Base-by-base conservation (phyloP, 2,888 invertebrate species). In the Leptopterna dolabrata region DNA sequence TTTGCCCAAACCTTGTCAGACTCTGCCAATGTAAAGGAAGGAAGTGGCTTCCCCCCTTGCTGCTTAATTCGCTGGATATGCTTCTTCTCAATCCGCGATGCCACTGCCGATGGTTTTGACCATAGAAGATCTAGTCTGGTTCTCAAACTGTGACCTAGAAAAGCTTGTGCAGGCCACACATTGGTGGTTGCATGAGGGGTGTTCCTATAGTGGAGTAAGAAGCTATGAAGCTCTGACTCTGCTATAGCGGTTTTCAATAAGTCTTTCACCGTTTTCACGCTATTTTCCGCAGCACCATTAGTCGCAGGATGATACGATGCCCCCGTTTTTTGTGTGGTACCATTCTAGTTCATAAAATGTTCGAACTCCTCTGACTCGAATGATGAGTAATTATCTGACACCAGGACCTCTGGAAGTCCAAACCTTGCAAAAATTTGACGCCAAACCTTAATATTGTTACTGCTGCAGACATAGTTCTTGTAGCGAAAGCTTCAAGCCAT, bases 251-350 rank as follows among this genome's bases (percentile, higher is more conserved):
- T n/a, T 13, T 80, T 80, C 45, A 80, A 27, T 13, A 24, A 14
- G 4, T 47, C 47, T 27, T 80, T 80, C 3, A 45, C 24, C 2
- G 47, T 47, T 45, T 16, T 14, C 6, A 80, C 80, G 13, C 43
- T 16, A 80, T 80, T 80, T 24, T 80, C 80, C 4, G 76, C 76
- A n/a, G 76, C 76, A 6, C 76, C 76, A 76, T 76, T 76, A 1
- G 36, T 36, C 1, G 24, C 2, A 1, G 76, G 76, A 16, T 13
- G 36, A 19, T 41, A 45, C 0, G 78, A 19, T 1, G 78, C 78
- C 0, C 78, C 78, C 11, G 19, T 19, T 45, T 45, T 36, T 6
- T 41, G 27, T 13, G 6, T 27, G 1, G 24, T 27, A 24, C 78
- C 78, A 43, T 78, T 43, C 1, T 24, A 11, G 0, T 19, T 11